Base-by-base conservation (phyloP, 37 sponge, comb jelly and placozoan genomes). In the Sycon ciliatum region DNA sequence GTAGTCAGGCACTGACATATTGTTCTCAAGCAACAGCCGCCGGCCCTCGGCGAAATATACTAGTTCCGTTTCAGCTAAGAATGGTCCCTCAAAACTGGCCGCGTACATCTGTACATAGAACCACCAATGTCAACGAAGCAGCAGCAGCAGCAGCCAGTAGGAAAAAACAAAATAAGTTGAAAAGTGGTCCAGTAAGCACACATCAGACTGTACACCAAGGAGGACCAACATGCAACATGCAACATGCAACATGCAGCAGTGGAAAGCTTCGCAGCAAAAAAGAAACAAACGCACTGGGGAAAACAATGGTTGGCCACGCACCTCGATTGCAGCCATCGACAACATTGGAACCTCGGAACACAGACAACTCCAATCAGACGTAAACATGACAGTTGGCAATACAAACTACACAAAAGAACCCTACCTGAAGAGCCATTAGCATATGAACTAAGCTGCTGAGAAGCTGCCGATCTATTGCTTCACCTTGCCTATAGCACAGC, bases 371-470 rank as follows among this genome's bases (percentile, higher is more conserved):
- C n/a, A n/a, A n/a, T n/a, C n/a, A n/a, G n/a, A n/a, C n/a, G n/a
- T n/a, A n/a, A n/a, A n/a, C n/a, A n/a, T n/a, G n/a, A n/a, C n/a
- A n/a, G n/a, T n/a, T n/a, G n/a, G 34, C 16, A 65, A 28, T 22
- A 9, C 22, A 18, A 32, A 20, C 46, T 13, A 32, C 9, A 36
- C 70, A 68, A 22, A 9, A 60, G 24, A 23, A 60, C 63, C 7
- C 16, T 76, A 88, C 89, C 68, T 89, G 94, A 3, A 89, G 71
- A 71, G 89, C 95, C 4, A 80, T 79, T 3, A 94, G 39, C 95
- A 94, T 94, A 38, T 84, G 78, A 22, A 89, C 39, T 7, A 94
- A 60, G 31, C 67, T 89, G 63, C 80, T 94, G 29, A 94, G 60
- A 53, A 94, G 56, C 0, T 75, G 58, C 23, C 82, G 56, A 53